Evolutionary conservation across 2,797 vertebrate species (phyloP).

Genomic region (Eulemur coronatus): DNA sequence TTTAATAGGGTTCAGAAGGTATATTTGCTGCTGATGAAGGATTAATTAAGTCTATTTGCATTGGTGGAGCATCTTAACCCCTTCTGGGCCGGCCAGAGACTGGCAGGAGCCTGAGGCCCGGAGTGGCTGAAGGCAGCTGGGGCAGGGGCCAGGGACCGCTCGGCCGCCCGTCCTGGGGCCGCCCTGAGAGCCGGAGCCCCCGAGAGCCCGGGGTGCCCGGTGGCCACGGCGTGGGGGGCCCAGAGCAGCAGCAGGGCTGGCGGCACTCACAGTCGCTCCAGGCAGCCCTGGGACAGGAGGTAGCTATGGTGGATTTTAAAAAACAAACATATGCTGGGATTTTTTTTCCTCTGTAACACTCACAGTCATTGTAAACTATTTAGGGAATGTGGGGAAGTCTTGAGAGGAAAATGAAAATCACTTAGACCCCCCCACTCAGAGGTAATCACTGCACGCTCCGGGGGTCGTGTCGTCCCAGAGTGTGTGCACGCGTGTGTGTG

Average conservation of each 20-base stretch:
- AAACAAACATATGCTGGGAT: neutral
- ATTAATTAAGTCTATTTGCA: constrained; percentile 88
- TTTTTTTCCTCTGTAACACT: neutral
- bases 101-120: no score
- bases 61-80: constrained; percentile 83
- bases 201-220: no score
- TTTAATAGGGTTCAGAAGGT: constrained; percentile 89
- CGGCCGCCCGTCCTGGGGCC: neutral
- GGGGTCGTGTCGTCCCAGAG: rapidly evolving
- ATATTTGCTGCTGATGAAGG: constrained; percentile 88
- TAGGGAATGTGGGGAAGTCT: neutral
- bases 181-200: neutral
- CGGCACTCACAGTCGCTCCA: neutral
- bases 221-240: neutral
- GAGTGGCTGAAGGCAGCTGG: rapidly evolving
- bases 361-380: neutral
- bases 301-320: neutral
- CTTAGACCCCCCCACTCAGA: rapidly evolving
- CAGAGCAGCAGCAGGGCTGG: neutral
- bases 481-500: no score
- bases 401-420: neutral
- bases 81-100: constrained; percentile 52
- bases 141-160: rapidly evolving
- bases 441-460: rapidly evolving
- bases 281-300: neutral